Evolutionary conservation across 2,888 invertebrate genomes (phyloP).

Genomic region (Drosophila mayaguana): DNA sequence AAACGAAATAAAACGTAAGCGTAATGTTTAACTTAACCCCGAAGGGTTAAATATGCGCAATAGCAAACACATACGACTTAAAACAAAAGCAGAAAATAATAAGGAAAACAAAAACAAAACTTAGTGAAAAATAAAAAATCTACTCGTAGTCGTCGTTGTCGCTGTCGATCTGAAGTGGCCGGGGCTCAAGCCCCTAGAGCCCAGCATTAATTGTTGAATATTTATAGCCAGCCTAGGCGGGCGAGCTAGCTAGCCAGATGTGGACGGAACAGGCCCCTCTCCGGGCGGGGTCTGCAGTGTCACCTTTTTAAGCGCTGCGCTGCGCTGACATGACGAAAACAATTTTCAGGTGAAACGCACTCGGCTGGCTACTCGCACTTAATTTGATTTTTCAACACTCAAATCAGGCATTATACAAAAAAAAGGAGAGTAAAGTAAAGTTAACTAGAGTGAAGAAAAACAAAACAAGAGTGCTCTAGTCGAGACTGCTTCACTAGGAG

Average conservation of each 20-base stretch:
- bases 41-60: slow-evolving; percentile 76
- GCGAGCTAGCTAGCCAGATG: slow-evolving; percentile 37
- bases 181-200: slow-evolving; percentile 39
- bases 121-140: slow-evolving; percentile 7
- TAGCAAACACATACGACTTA: slow-evolving; percentile 54
- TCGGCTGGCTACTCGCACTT: slow-evolving; percentile 37
- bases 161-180: slow-evolving; percentile 35
- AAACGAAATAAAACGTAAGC: slow-evolving; percentile 64
- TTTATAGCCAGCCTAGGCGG: slow-evolving; percentile 60
- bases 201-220: slow-evolving; percentile 72
- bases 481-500: too few relatives aligned
- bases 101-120: slow-evolving; percentile 8
- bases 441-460: neutral
- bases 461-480: too few relatives aligned
- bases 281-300: slow-evolving; percentile 50
- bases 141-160: slow-evolving; percentile 7
- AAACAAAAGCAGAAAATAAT: slow-evolving; percentile 3
- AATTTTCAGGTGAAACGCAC: slow-evolving; percentile 39
- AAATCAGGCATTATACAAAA: slow-evolving; percentile 56
- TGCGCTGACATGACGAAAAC: slow-evolving; percentile 54
- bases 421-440: slow-evolving; percentile 6
- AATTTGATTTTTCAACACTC: slow-evolving; percentile 40
- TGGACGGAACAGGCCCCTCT: slow-evolving; percentile 22
- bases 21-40: slow-evolving; percentile 78
- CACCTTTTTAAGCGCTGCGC: slow-evolving; percentile 61